Percentiles rank a stretch among this genome's conserved stretches.
phyloP scores from a whole-genome alignment of 2,888 invertebrate species.

The Dichetophora obliterata region DNA sequence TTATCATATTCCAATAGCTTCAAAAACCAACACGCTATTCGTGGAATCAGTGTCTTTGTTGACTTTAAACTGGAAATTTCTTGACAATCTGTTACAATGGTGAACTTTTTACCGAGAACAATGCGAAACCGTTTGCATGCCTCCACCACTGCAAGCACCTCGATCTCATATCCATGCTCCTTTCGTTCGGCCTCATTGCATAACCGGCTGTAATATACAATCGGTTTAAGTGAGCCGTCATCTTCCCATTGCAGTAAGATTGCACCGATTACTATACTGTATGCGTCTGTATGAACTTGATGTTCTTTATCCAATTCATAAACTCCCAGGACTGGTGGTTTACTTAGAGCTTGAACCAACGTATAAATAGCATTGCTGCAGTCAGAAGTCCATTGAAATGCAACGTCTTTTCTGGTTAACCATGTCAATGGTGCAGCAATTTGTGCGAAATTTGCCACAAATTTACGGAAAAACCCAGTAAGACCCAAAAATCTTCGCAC shows the following conservation, averaged over 20 bases:
- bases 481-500: too few species aligned
- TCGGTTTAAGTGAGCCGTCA: slow-evolving; percentile 22
- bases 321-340: slow-evolving; percentile 37
- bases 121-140: slow-evolving; percentile 43
- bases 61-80: slow-evolving; percentile 36
- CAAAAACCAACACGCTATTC: slow-evolving; percentile 35
- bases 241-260: too few species aligned
- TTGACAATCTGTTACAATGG: slow-evolving; percentile 40
- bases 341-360: neutral
- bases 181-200: slow-evolving; percentile 39
- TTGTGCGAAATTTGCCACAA: too few species aligned
- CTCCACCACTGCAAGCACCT: slow-evolving; percentile 41
- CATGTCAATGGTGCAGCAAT: too few species aligned
- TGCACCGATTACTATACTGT: too few species aligned
- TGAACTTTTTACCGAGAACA: slow-evolving; percentile 42
- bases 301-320: too few species aligned
- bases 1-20: too few species aligned
- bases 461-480: too few species aligned
- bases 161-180: slow-evolving; percentile 40
- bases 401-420: too few species aligned
- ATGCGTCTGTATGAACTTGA: too few species aligned
- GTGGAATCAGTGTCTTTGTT: slow-evolving; percentile 36
- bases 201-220: slow-evolving; percentile 41
- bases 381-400: too few species aligned
- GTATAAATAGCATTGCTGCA: neutral